phyloP scores from a whole-genome alignment of 2,113 vertebrate genomes.

The Anarhynchus alexandrinus region DNA sequence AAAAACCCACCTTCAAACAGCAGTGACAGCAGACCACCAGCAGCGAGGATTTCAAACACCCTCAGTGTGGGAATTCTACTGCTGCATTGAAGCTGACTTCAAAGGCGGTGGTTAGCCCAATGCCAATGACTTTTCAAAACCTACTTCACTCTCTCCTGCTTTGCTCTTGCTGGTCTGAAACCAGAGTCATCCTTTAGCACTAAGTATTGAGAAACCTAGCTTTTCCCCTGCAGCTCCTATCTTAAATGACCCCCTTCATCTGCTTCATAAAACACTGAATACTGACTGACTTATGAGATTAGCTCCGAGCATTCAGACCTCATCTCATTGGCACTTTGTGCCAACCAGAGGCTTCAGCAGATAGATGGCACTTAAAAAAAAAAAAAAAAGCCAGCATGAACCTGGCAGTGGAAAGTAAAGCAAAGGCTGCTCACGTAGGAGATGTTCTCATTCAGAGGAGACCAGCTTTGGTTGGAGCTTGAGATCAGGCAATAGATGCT shows the following conservation, averaged over 20 bases:
- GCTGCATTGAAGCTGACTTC: not conserved
- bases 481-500: not conserved
- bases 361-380: not conserved
- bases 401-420: not conserved
- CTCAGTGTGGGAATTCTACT: not conserved
- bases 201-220: not conserved
- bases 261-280: not conserved
- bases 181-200: not conserved
- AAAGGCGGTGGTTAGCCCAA: not conserved
- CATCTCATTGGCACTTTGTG: not conserved
- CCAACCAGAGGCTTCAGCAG: not conserved
- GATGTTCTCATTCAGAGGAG: not conserved
- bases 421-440: not conserved
- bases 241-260: not conserved
- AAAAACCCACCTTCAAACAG: not conserved
- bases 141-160: not conserved
- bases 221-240: not conserved
- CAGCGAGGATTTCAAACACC: not conserved
- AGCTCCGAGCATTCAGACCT: not conserved
- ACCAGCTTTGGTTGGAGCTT: not conserved
- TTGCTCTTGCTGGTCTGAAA: not conserved
- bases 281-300: rapidly evolving
- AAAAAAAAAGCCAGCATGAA: not conserved
- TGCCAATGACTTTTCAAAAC: not conserved
- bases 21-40: not conserved